Evolutionary conservation across 1,140 invertebrate genomes (phyloP).

Genomic region (Drosophila ambigua): DNA sequence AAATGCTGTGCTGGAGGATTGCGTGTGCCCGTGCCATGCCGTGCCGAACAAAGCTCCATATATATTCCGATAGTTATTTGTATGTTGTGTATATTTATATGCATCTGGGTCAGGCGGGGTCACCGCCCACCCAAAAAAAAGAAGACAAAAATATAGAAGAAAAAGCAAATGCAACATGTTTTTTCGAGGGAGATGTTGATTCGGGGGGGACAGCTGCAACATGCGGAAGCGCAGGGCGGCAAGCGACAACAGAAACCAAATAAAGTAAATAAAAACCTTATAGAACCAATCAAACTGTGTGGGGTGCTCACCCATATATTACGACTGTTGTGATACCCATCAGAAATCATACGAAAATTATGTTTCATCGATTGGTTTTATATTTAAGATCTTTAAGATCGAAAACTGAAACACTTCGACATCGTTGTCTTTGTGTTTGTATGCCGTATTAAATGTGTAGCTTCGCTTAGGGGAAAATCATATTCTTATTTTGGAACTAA

Average conservation of each 20-base stretch:
- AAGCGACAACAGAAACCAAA: slow-evolving; percentile 19
- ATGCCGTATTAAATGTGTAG: too few relatives aligned
- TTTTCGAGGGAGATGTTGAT: slow-evolving; percentile 37
- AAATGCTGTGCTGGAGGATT: slow-evolving; percentile 13
- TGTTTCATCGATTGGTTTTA: too few relatives aligned
- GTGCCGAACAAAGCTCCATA: slow-evolving; percentile 1
- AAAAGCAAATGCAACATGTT: slow-evolving; percentile 52
- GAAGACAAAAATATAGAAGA: too few relatives aligned
- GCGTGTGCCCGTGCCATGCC: slow-evolving; percentile 20
- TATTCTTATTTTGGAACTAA: too few relatives aligned
- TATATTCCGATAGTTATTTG: not conserved
- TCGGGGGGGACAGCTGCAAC: slow-evolving; percentile 39
- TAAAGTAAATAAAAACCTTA: not conserved
- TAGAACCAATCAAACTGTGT: not conserved
- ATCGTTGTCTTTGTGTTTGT: too few relatives aligned
- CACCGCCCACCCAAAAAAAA: slow-evolving; percentile 28
- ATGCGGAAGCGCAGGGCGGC: slow-evolving; percentile 21
- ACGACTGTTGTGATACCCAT: too few relatives aligned
- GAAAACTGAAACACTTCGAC: too few relatives aligned
- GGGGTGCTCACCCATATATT: too few relatives aligned
- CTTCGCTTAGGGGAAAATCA: too few relatives aligned
- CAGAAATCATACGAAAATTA: too few relatives aligned
- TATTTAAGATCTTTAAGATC: too few relatives aligned
- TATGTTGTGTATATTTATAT: slow-evolving; percentile 21
- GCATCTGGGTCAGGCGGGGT: slow-evolving; percentile 49